Evolutionary conservation across 2,888 invertebrate species (phyloP), one percentile per base, ranked within the genome.

Genomic region (Nyleta sp.): DNA sequence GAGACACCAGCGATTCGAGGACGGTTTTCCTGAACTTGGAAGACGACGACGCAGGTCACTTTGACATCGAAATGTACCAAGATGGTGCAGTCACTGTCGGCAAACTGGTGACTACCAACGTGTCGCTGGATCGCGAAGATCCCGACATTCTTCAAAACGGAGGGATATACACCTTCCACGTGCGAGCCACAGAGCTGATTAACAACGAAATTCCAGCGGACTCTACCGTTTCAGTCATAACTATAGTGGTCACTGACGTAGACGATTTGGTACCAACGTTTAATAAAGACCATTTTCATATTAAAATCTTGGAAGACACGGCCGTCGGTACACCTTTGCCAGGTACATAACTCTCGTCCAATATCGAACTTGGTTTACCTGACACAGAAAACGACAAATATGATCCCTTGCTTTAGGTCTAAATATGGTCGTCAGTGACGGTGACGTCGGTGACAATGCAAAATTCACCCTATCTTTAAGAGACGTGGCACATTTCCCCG

Each of bases 211-310:
- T 94, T 20, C 94, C 95, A 5, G 94, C 94, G 0, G 95, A 95
- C 81, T 93, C 93, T 28, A 92, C 95, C 0, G 92, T 92, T 0
- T 94, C 95, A 1, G 92, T 94, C 35, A 92, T 96, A 0, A 96
- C 96, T 0, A 94, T 96, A 35, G 94, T 96, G 0, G 94, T 96
- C 22, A 95, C 95, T 0, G 96, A 96, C 84, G 94, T 94, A 0
- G 96, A 96, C 82, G 96, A 96, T 85, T 94, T 96, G 80, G 91
- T 93, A 11, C 96, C 96, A 0, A 91, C 92, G 81, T 96, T 96
- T 82, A 96, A 95, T 83, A 92, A 92, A 80, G 91, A 93, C 1
- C 89, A 91, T 1, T 95, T 95, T 73, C 92, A 93, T 81, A 92
- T 96, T 55, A 94, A 94, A 0, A 94, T 96, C 72, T 94, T 95